Percentiles rank a stretch among this genome's conserved stretches.
These are phyloP conservation scores for Pachyramphus minor DNA, from an alignment of 2,113 vertebrate genomes.

Conservation along the genomic window DNA sequence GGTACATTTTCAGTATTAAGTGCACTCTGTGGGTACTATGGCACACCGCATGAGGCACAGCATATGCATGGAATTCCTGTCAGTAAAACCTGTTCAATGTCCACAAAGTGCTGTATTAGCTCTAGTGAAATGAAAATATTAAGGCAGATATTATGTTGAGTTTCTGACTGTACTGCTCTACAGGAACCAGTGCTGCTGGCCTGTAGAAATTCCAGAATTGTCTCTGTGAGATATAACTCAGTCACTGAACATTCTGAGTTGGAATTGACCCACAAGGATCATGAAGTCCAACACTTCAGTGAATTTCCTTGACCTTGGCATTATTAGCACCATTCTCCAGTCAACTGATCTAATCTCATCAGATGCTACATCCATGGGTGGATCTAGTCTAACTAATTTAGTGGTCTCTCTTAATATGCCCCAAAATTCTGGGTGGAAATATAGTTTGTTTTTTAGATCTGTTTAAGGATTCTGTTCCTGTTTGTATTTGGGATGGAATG, in stretches of 20 bases:
- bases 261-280: background rate
- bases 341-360: background rate
- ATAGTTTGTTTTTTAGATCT: background rate
- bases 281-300: background rate
- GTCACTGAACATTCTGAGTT: background rate
- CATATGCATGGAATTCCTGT: background rate
- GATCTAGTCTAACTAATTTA: background rate
- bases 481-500: background rate
- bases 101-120: background rate
- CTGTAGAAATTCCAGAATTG: background rate
- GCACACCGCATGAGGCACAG: background rate
- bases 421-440: background rate
- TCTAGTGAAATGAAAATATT: background rate
- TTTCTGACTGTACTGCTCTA: background rate
- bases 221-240: background rate
- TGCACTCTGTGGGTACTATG: background rate
- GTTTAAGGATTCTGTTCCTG: background rate
- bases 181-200: background rate
- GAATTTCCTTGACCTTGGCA: background rate
- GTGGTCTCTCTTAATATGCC: background rate
- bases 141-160: background rate
- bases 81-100: background rate
- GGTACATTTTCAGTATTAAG: background rate
- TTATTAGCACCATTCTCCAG: background rate
- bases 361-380: background rate